Base-by-base conservation (phyloP, 2,797 vertebrate genomes). In the Eulemur rubriventer region DNA sequence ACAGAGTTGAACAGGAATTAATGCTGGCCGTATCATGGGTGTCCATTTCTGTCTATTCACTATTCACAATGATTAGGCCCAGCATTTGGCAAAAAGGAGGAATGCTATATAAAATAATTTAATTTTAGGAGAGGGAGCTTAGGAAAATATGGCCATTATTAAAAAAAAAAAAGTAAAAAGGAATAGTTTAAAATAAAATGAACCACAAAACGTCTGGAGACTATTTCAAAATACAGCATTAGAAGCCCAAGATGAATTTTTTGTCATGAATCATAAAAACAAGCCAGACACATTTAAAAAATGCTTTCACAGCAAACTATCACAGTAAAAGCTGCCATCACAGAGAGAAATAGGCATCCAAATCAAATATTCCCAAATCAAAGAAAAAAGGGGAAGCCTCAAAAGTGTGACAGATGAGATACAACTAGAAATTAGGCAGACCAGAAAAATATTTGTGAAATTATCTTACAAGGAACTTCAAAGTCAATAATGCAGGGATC, bases 161-260 rank as follows among this genome's bases (percentile, higher is more conserved):
- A 35, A 65, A 91, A 91, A 61, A 59, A 59, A 59, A 59, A 57
- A 91, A 63, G 72, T 79, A 81, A 94, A 84, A 94, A 96, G 48
- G 26, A 97, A 81, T 92, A 70, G 48, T 95, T 97, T 86, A 82
- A 97, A 96, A 94, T 90, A 88, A 96, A 97, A 82, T 63, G 94
- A 97, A 83, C 93, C 89, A 90, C 95, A 95, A 57, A 93, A 81
- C 20, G 65, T 87, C 97, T 97, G 94, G 86, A 93, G 92, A 88
- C 75, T 96, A 93, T 96, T 97, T 97, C 96, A 96, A 89, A 96
- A 94, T 72, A 81, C 59, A 84, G 46, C 28, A 96, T 88, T 93
- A 91, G 76, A 95, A 94, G 48, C 48, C 91, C 41, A 95, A 83
- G 33, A 96, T 92, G 63, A 87, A 91, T 94, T 95, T 94, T 95